Percentiles rank a stretch among this genome's conserved stretches.
These are phyloP conservation scores for Elanoides forficatus DNA, from an alignment of 2,113 vertebrate species.

Conservation along the genomic window DNA sequence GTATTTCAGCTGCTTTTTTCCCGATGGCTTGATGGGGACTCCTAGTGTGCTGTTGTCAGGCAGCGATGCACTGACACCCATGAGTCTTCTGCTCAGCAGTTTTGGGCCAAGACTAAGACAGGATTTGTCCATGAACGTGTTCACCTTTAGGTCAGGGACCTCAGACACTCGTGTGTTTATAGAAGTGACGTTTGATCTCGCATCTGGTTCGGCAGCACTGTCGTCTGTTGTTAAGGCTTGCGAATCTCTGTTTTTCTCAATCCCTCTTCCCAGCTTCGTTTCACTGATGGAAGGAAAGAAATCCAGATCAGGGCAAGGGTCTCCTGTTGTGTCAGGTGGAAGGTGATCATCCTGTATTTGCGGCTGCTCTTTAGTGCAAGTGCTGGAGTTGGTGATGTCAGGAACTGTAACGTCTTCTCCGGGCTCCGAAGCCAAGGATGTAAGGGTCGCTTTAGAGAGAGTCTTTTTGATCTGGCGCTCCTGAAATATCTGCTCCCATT, in stretches of 20 bases:
- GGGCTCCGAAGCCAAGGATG: conserved; percentile 57
- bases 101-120: conserved; percentile 22
- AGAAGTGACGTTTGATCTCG: background rate
- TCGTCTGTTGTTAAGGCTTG: background rate
- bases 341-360: background rate
- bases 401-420: conserved; percentile 45
- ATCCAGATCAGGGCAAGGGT: conserved; percentile 27
- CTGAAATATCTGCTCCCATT: conserved; percentile 93
- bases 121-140: conserved; percentile 27
- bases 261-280: background rate
- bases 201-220: background rate
- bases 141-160: background rate
- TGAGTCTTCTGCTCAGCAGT: background rate
- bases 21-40: background rate
- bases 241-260: background rate
- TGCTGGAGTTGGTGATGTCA: background rate
- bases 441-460: conserved; percentile 87
- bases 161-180: background rate
- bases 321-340: background rate
- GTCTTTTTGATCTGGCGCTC: conserved; percentile 88
- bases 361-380: conserved; percentile 30
- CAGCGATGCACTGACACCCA: background rate
- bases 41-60: background rate
- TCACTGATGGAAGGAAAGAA: conserved; percentile 52
- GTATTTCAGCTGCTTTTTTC: conserved; percentile 66